Conservation (phyloP, 2,888 invertebrate genomes). For the Argyresthia goedartella region DNA sequence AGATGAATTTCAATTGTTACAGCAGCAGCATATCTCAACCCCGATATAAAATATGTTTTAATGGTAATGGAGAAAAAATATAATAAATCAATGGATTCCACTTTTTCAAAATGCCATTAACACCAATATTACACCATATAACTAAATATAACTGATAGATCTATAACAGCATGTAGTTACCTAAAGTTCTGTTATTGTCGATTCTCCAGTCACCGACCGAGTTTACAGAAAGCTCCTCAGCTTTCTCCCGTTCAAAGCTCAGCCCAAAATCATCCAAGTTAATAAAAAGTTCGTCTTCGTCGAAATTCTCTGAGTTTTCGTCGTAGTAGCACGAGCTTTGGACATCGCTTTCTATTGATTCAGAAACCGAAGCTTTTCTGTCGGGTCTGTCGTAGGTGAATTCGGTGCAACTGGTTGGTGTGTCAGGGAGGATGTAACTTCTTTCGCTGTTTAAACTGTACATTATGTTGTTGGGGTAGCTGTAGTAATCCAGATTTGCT, state of each 20-base stretch:
- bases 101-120: no score
- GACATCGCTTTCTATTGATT: slow-evolving; percentile 57
- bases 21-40: no score
- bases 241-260: slow-evolving; percentile 35
- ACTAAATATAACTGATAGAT: no score
- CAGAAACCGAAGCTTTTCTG: slow-evolving; percentile 50
- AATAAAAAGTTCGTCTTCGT: slow-evolving; percentile 58
- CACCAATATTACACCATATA: no score
- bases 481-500: slow-evolving; percentile 56
- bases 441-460: slow-evolving; percentile 48
- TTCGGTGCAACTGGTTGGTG: slow-evolving; percentile 56
- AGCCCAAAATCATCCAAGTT: slow-evolving; percentile 60
- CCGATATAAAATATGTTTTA: no score
- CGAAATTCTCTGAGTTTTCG: slow-evolving; percentile 54
- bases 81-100: no score
- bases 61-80: no score
- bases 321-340: slow-evolving; percentile 55
- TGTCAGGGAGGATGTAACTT: slow-evolving; percentile 48
- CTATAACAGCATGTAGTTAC: slow-evolving; percentile 22
- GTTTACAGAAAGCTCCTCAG: neutral
- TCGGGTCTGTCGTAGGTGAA: slow-evolving; percentile 46
- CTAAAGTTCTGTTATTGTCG: slow-evolving; percentile 45
- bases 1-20: no score
- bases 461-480: slow-evolving; percentile 58
- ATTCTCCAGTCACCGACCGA: slow-evolving; percentile 17